These are phyloP conservation scores for Nyctereutes procyonoides DNA, from an alignment of 2,113 vertebrate species.

Conservation along the genomic window DNA sequence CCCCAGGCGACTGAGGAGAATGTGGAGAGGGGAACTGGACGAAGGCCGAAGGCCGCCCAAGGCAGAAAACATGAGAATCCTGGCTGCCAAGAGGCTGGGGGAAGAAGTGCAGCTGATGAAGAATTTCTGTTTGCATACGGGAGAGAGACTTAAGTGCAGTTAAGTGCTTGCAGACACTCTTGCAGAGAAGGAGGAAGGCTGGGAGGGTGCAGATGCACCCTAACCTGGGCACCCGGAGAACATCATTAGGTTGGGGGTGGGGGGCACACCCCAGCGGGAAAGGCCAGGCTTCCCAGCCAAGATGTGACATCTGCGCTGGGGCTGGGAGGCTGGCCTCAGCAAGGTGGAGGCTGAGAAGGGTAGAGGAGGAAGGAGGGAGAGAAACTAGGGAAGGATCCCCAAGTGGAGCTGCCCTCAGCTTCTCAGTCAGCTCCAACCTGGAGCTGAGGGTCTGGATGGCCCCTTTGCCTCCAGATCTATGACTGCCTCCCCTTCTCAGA, in stretches of 20 bases:
- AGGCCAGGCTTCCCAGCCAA: background rate
- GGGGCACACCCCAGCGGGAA: background rate
- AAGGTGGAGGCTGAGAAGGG: background rate
- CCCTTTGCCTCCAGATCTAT: background rate
- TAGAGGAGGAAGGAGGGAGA: background rate
- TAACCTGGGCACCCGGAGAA: background rate
- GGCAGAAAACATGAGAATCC: background rate
- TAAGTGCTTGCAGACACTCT: background rate
- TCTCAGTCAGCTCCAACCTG: background rate
- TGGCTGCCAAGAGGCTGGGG: background rate
- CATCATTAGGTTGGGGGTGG: background rate
- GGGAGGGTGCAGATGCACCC: background rate
- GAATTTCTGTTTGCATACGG: background rate
- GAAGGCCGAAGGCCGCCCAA: background rate
- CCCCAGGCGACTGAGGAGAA: background rate
- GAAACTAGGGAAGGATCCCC: rapidly evolving
- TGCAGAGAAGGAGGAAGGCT: background rate
- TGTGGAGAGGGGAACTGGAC: too few relatives aligned
- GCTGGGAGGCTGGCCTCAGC: background rate
- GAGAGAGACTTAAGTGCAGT: background rate
- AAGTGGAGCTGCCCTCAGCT: background rate
- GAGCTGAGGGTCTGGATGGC: background rate
- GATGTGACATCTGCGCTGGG: background rate
- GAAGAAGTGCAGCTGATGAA: background rate
- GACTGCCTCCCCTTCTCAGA: background rate